phyloP scores from a whole-genome alignment of 2,797 vertebrate genomes.

The Premnoplex brunnescens region DNA sequence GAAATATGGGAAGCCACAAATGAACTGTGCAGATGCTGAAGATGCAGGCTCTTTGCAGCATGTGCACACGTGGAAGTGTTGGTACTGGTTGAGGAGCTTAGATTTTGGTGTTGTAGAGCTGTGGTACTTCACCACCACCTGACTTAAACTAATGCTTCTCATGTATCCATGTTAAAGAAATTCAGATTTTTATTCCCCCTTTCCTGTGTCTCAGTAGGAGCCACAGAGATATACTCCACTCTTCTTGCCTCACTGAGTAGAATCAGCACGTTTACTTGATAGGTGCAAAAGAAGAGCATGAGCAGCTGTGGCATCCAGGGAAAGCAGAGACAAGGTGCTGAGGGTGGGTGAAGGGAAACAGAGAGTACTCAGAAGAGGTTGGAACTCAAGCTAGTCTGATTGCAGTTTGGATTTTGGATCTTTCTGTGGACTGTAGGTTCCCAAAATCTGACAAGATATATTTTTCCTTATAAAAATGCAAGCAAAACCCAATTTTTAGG shows the following conservation, averaged over 20 bases:
- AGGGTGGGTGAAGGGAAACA: not conserved
- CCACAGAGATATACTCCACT: not conserved
- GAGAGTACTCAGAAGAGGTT: not conserved
- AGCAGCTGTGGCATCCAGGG: not conserved
- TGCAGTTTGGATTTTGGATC: not conserved
- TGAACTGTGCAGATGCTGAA: not conserved
- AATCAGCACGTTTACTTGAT: not conserved
- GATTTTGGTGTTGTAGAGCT: not conserved
- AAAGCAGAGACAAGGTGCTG: not conserved
- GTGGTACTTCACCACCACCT: not conserved
- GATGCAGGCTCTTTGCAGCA: not conserved
- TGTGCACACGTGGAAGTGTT: not conserved
- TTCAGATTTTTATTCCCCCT: not conserved
- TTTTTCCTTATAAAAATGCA: not conserved
- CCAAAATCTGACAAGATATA: not conserved
- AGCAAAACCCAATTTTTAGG: not conserved
- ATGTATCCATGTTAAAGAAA: not conserved
- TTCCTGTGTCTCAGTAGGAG: not conserved
- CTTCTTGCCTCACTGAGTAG: not conserved
- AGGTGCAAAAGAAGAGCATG: accelerated
- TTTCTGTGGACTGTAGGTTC: not conserved
- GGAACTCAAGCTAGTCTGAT: not conserved
- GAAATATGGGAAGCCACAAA: not conserved
- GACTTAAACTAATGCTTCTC: not conserved
- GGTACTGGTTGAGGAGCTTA: not conserved